Conservation (phyloP, 2,113 vertebrate genomes). For the Dolichotis patagonum region DNA sequence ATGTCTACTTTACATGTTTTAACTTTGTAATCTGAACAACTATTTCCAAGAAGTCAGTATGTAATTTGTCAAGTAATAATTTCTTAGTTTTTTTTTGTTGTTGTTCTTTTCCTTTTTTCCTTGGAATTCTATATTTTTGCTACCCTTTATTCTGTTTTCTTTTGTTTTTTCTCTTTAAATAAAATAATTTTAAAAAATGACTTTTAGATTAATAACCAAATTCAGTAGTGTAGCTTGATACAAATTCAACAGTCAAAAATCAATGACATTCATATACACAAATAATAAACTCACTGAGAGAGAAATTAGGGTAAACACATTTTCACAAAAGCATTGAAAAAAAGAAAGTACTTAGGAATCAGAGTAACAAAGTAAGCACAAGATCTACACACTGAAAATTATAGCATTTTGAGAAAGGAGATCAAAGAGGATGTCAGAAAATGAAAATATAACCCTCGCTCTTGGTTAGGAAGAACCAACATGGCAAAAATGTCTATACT, state of each 20-base stretch:
- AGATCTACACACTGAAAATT: background rate
- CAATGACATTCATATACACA: background rate
- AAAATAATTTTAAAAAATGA: too few relatives aligned
- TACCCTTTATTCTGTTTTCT: too few relatives aligned
- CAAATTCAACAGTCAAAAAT: background rate
- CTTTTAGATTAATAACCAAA: background rate
- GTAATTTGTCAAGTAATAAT: too few relatives aligned
- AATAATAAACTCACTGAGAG: background rate
- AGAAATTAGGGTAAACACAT: background rate
- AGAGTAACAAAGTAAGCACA: background rate
- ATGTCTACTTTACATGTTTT: too few relatives aligned
- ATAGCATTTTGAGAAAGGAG: background rate
- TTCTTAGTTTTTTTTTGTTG: too few relatives aligned
- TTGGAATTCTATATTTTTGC: too few relatives aligned
- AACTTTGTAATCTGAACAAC: too few relatives aligned
- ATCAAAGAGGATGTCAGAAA: background rate
- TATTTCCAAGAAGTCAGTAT: too few relatives aligned
- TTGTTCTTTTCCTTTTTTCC: too few relatives aligned
- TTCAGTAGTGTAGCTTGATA: background rate
- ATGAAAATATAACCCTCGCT: background rate
- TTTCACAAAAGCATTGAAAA: background rate
- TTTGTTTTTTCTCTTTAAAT: too few relatives aligned
- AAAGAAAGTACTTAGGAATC: background rate
- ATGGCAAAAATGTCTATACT: background rate
- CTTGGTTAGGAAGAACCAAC: background rate